These are phyloP conservation scores for Atta colombica DNA, from an alignment of 1,140 invertebrate genomes.

Conservation along the genomic window DNA sequence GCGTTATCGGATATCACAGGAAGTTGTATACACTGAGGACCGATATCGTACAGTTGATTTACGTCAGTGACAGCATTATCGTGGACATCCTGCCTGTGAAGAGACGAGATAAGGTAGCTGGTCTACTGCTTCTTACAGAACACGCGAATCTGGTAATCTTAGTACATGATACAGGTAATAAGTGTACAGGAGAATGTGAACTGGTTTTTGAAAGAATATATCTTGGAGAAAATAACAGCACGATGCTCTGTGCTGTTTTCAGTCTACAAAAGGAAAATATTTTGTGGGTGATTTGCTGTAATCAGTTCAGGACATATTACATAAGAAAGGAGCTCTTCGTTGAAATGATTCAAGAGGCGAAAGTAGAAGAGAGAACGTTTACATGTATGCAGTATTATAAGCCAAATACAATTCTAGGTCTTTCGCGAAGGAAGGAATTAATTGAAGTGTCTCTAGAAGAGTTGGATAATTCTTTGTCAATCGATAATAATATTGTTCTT, in stretches of 20 bases:
- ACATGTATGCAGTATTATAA: conserved; percentile 70
- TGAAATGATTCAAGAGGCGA: conserved; percentile 53
- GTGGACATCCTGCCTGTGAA: conserved; percentile 70
- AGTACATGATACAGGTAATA: conserved; percentile 65
- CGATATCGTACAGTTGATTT: conserved; percentile 71
- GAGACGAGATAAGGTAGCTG: conserved; percentile 69
- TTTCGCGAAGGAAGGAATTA: conserved; percentile 68
- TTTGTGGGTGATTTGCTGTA: conserved; percentile 78
- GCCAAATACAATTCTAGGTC: conserved; percentile 65
- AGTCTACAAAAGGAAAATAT: conserved; percentile 54
- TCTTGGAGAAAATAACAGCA: conserved; percentile 54
- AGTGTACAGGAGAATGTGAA: background rate
- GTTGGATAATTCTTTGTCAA: conserved; percentile 51
- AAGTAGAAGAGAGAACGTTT: conserved; percentile 65
- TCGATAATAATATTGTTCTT: conserved; percentile 58
- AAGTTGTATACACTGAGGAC: conserved; percentile 67
- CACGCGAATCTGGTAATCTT: conserved; percentile 67
- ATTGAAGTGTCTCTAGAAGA: conserved; percentile 61
- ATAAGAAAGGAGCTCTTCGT: conserved; percentile 64
- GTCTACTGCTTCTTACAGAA: conserved; percentile 73
- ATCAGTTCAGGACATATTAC: conserved; percentile 72
- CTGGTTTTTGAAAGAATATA: conserved; percentile 74
- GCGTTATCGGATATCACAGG: conserved; percentile 72
- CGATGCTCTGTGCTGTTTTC: conserved; percentile 70
- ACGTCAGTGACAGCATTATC: conserved; percentile 67